These are phyloP conservation scores for Drosophila paucipuncta DNA, from an alignment of 2,888 invertebrate genomes.

Conservation along the genomic window DNA sequence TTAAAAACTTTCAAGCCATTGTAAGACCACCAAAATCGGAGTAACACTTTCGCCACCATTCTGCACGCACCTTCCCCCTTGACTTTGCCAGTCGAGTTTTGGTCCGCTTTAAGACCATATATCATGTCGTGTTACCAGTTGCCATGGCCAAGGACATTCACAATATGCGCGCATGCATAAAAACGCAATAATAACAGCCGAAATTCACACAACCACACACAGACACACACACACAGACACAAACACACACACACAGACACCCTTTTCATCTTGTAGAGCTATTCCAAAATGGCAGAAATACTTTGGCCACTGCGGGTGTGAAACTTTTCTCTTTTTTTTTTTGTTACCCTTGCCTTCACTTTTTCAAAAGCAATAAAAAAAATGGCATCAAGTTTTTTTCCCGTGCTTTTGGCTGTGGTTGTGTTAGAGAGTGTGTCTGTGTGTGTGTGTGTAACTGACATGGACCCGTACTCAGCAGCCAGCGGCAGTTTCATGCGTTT, in stretches of 20 bases:
- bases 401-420: constrained; percentile 15
- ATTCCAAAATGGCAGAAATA: constrained; percentile 52
- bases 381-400: constrained; percentile 23
- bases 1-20: constrained; percentile 66
- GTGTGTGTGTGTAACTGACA: constrained; percentile 22
- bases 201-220: constrained; percentile 31
- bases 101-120: constrained; percentile 72
- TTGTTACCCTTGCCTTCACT: constrained; percentile 30
- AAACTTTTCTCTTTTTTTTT: constrained; percentile 49
- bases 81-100: constrained; percentile 16
- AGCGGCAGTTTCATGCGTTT: constrained; percentile 51
- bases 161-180: constrained; percentile 80
- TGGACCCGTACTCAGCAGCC: constrained; percentile 32
- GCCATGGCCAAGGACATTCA: constrained; percentile 78
- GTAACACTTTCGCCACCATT: constrained; percentile 25
- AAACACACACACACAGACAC: constrained; percentile 4
- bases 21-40: constrained; percentile 36
- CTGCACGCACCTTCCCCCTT: neutral
- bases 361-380: constrained; percentile 34
- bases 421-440: constrained; percentile 3
- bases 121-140: constrained; percentile 68
- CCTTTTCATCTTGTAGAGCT: neutral
- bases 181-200: constrained; percentile 76
- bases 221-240: neutral
- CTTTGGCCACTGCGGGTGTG: constrained; percentile 76